These are phyloP conservation scores for Anthonomus grandis DNA, from an alignment of 1,140 invertebrate genomes.

Conservation along the genomic window DNA sequence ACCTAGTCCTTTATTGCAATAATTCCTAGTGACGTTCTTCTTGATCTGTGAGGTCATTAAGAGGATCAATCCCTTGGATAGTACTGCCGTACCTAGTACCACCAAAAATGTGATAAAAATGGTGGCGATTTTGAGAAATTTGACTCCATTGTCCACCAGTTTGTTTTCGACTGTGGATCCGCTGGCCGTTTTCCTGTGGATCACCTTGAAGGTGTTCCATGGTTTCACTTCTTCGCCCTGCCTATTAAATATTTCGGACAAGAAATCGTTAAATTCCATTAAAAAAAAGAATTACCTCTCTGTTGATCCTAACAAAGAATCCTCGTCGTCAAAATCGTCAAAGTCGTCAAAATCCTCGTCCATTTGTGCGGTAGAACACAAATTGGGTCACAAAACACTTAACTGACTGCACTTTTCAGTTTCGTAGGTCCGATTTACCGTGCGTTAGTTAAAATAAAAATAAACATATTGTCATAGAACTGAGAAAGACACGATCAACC, in stretches of 20 bases:
- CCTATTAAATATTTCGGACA: background rate
- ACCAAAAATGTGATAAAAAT: conserved; percentile 59
- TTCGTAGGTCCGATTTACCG: no score
- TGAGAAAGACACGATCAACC: no score
- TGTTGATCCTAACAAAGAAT: conserved; percentile 6
- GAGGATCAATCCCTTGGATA: conserved; percentile 80
- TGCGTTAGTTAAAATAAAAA: no score
- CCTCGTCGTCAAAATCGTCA: conserved; percentile 9
- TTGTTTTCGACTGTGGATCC: conserved; percentile 16
- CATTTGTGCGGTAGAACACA: no score
- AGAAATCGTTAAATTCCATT: background rate
- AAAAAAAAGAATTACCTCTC: conserved; percentile 4
- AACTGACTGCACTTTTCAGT: no score
- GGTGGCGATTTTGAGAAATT: conserved; percentile 16
- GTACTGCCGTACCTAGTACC: conserved; percentile 73
- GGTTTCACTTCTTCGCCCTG: conserved; percentile 18
- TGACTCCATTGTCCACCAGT: conserved; percentile 18
- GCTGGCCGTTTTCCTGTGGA: conserved; percentile 8
- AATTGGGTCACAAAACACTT: no score
- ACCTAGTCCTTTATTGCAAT: conserved; percentile 78
- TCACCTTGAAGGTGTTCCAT: conserved; percentile 7
- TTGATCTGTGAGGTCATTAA: conserved; percentile 89
- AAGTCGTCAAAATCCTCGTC: conserved; percentile 9
- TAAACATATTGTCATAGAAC: no score
- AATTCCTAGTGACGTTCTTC: conserved; percentile 66